Evolutionary conservation across 2,888 invertebrate genomes (phyloP).

Genomic region (Drosophila siamana): DNA sequence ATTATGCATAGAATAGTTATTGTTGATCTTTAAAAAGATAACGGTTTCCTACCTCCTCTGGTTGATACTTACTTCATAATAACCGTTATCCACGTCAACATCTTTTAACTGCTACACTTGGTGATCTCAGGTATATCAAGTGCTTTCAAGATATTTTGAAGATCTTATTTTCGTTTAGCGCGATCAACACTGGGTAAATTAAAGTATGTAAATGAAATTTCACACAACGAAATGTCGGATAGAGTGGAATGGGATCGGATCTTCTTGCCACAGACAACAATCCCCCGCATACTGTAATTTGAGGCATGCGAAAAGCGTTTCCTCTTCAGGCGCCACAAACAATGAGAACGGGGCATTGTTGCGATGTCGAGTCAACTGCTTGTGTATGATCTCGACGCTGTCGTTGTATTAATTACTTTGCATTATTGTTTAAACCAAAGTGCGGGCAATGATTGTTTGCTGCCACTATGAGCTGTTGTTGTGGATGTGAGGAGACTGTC

Average conservation of each 20-base stretch:
- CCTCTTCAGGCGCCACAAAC: conserved; percentile 47
- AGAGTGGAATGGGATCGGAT: background rate
- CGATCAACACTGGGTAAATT: conserved; percentile 24
- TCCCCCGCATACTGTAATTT: conserved; percentile 44
- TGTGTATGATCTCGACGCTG: conserved; percentile 19
- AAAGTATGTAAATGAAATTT: conserved; percentile 34
- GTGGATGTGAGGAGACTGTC: conserved; percentile 35
- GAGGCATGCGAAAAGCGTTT: conserved; percentile 53
- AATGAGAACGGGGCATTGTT: conserved; percentile 30
- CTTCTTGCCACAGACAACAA: conserved; percentile 35
- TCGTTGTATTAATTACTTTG: conserved; percentile 79
- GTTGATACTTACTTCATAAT: background rate
- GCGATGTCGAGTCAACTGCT: conserved; percentile 15
- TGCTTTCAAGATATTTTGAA: conserved; percentile 22
- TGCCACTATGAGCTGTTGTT: background rate
- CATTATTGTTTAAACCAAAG: conserved; percentile 76
- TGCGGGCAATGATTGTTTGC: conserved; percentile 55
- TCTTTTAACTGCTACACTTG: conserved; percentile 8
- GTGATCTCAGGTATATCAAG: conserved; percentile 12
- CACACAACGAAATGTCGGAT: conserved; percentile 21
- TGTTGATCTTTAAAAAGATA: no score
- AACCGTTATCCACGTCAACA: background rate
- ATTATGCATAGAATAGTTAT: no score
- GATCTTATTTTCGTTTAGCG: conserved; percentile 46
- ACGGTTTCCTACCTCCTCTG: no score